phyloP scores from a whole-genome alignment of 2,113 vertebrate species.

The Alligator mississippiensis region DNA sequence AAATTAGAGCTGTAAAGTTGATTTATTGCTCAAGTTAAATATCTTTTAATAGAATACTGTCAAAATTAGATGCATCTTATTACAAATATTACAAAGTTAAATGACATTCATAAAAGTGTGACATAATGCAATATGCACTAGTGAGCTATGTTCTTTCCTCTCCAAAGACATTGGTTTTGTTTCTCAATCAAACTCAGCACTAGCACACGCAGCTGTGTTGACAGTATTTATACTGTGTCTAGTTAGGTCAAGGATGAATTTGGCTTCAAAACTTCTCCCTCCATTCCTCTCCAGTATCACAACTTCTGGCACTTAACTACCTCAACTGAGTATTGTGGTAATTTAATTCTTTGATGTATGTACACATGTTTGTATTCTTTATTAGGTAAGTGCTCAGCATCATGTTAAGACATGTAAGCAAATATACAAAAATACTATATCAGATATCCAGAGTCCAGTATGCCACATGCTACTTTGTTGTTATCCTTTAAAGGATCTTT shows the following conservation, averaged over 20 bases:
- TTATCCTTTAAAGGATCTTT: not conserved
- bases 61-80: not conserved
- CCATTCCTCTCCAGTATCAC: not conserved
- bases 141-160: not conserved
- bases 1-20: rapidly evolving
- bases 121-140: not conserved
- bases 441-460: not conserved
- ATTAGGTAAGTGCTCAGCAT: not conserved
- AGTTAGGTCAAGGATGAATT: not conserved
- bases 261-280: not conserved
- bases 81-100: not conserved
- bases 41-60: not conserved
- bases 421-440: not conserved
- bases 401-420: not conserved
- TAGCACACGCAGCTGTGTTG: too few relatives aligned
- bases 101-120: not conserved
- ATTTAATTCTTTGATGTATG: not conserved
- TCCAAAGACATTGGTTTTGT: not conserved
- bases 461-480: not conserved
- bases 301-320: not conserved
- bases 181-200: not conserved
- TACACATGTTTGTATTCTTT: not conserved
- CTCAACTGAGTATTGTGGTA: not conserved
- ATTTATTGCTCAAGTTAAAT: not conserved
- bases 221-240: not conserved